A percentile compares a stretch with the other conserved stretches of the same genome.
phyloP scores from a whole-genome alignment of 92 coral and sea anemone species.

The Porites evermanni region DNA sequence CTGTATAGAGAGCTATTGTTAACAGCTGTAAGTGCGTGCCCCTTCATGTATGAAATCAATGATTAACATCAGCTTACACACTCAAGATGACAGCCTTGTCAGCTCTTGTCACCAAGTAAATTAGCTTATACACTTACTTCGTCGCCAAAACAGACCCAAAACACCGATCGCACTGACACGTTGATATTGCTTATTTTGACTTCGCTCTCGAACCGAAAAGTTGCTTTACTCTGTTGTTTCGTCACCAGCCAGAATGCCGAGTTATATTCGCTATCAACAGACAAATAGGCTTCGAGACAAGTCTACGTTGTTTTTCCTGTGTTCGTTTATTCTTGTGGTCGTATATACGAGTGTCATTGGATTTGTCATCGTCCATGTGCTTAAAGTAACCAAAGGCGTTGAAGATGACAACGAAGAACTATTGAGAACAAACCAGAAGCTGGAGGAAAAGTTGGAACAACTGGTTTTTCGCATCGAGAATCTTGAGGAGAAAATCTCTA shows the following conservation, averaged over 20 bases:
- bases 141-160: conserved; percentile 21
- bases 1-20: not conserved
- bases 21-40: not conserved
- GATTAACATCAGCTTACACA: conserved; percentile 27
- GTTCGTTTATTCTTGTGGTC: conserved; percentile 44
- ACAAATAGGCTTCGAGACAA: conserved; percentile 44
- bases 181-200: not conserved
- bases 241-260: conserved; percentile 4
- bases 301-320: conserved; percentile 46
- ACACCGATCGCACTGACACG: not conserved
- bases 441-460: conserved; percentile 35
- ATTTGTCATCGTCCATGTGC: conserved; percentile 45
- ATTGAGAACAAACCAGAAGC: conserved; percentile 23
- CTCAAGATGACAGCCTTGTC: conserved; percentile 12
- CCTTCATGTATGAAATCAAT: not conserved
- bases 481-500: conserved; percentile 10
- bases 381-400: conserved; percentile 33
- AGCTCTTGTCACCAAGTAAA: not conserved
- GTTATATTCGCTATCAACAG: conserved; percentile 39
- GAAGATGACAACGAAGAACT: conserved; percentile 35
- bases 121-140: conserved; percentile 13
- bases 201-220: not conserved
- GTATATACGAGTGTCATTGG: conserved; percentile 49
- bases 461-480: conserved; percentile 24
- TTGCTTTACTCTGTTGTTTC: not conserved